phyloP scores from a whole-genome alignment of 2,888 invertebrate genomes.

The Harpalus rufipes region DNA sequence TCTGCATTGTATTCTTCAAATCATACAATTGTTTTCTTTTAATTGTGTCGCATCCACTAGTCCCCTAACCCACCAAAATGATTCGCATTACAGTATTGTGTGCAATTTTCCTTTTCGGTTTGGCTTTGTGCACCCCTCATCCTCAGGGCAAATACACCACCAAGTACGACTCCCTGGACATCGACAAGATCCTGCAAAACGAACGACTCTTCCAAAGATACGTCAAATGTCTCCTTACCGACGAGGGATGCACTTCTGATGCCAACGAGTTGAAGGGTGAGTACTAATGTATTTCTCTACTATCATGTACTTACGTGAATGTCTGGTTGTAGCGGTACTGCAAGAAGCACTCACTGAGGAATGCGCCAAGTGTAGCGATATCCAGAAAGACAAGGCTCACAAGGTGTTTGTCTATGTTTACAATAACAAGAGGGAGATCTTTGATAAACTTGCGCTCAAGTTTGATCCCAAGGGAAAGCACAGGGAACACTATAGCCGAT shows the following conservation, averaged over 20 bases:
- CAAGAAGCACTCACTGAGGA: conserved; percentile 83
- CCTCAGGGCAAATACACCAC: conserved; percentile 74
- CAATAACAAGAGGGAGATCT: conserved; percentile 81
- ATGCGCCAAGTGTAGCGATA: conserved; percentile 81
- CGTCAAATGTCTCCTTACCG: conserved; percentile 79
- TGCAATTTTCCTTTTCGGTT: not conserved
- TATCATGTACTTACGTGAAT: not conserved
- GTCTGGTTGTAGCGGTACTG: conserved; percentile 75
- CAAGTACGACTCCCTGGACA: conserved; percentile 85
- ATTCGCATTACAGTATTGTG: not conserved
- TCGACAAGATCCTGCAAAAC: conserved; percentile 84
- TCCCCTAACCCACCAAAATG: not conserved
- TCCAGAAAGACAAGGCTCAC: conserved; percentile 81
- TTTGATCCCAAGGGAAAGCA: conserved; percentile 80
- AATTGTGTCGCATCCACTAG: not conserved
- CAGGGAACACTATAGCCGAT: conserved; percentile 70
- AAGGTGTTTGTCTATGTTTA: conserved; percentile 83
- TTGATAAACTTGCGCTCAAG: conserved; percentile 83
- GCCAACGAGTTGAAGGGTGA: conserved; percentile 81
- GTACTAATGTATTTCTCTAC: conserved; percentile 66
- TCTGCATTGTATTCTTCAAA: not conserved
- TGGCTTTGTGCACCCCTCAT: not conserved
- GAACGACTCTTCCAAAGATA: conserved; percentile 80
- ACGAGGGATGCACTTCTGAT: conserved; percentile 85
- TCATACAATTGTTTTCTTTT: not conserved